These are phyloP conservation scores for Phytoseiulus persimilis DNA, from an alignment of 2,888 invertebrate species.

Conservation along the genomic window DNA sequence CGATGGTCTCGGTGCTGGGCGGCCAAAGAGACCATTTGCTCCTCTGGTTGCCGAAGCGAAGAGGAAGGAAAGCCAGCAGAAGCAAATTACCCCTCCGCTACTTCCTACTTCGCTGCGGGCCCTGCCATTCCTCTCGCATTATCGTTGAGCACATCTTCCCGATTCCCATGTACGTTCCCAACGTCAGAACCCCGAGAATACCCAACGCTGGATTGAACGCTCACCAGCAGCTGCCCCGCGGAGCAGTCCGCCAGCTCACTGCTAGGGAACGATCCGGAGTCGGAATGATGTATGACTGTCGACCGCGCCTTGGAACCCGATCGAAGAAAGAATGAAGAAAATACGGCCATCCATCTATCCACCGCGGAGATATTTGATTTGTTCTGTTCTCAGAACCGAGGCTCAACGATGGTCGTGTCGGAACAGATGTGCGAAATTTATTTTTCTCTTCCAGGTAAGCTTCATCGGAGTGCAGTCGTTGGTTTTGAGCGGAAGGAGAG, in stretches of 20 bases:
- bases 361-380: too few species aligned
- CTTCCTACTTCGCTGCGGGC: background rate
- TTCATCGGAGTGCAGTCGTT: too few species aligned
- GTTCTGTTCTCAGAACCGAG: too few species aligned
- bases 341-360: too few species aligned
- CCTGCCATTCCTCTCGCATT: background rate
- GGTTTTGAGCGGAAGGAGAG: too few species aligned
- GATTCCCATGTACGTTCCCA: background rate
- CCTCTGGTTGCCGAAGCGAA: background rate
- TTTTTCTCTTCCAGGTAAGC: too few species aligned
- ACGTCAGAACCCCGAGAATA: background rate
- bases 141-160: background rate
- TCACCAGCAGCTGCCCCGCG: background rate
- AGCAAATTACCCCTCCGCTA: background rate
- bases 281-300: background rate
- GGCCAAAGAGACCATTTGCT: background rate
- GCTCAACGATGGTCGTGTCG: too few species aligned
- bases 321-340: too few species aligned
- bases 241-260: background rate
- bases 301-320: too few species aligned
- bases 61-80: background rate
- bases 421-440: too few species aligned
- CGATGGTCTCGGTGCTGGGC: background rate
- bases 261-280: background rate
- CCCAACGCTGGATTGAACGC: background rate